phyloP scores from a whole-genome alignment of 2,888 invertebrate genomes.

The Apodemia zela region DNA sequence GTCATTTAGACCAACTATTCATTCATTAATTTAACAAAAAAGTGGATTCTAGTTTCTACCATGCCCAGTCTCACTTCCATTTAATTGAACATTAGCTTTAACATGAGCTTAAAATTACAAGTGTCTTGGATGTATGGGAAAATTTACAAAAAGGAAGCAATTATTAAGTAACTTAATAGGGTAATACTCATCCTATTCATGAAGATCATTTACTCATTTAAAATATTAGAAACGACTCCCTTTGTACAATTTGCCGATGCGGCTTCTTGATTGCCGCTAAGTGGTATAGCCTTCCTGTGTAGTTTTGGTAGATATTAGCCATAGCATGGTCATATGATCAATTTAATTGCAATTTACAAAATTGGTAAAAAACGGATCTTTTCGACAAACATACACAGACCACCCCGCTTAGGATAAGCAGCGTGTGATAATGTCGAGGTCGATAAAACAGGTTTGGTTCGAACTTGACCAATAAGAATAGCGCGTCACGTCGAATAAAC shows the following conservation, averaged over 20 bases:
- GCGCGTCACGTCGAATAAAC: too few relatives aligned
- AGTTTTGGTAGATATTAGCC: constrained; percentile 20
- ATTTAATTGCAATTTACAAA: not conserved
- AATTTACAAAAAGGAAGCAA: not conserved
- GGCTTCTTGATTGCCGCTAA: constrained; percentile 31
- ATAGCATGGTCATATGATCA: constrained; percentile 21
- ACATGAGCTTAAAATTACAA: not conserved
- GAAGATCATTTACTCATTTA: constrained; percentile 7
- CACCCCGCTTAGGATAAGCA: too few relatives aligned
- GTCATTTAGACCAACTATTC: too few relatives aligned
- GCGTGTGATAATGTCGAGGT: too few relatives aligned
- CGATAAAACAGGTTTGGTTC: too few relatives aligned
- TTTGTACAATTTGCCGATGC: constrained; percentile 25
- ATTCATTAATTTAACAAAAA: too few relatives aligned
- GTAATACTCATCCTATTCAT: not conserved
- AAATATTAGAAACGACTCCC: constrained; percentile 11
- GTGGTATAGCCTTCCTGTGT: constrained; percentile 29
- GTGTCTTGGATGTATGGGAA: not conserved
- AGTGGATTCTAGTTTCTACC: too few relatives aligned
- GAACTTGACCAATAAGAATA: too few relatives aligned
- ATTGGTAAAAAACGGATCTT: too few relatives aligned
- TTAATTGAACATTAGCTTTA: too few relatives aligned
- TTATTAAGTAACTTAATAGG: constrained; percentile 4
- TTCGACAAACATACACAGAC: too few relatives aligned
- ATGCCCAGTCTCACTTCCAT: too few relatives aligned